Conservation (phyloP, 2,113 vertebrate species). For the Pluvianellus socialis region DNA sequence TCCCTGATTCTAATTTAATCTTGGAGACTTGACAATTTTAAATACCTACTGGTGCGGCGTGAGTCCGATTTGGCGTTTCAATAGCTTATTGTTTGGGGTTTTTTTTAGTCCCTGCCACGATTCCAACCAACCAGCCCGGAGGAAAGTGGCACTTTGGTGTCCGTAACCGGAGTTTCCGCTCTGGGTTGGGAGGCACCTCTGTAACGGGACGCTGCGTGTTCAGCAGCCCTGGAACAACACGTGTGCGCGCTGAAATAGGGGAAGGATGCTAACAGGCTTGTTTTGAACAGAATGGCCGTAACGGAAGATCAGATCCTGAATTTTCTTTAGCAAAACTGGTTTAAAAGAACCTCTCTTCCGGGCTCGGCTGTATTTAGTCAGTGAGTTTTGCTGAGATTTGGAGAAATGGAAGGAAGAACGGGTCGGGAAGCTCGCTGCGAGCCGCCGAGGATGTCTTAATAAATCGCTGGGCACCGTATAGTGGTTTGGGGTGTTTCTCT, state of each 20-base stretch:
- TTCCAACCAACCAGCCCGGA: background rate
- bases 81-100: background rate
- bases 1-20: background rate
- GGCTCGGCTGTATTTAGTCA: background rate
- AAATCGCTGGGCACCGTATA: background rate
- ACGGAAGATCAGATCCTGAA: accelerated
- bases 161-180: background rate
- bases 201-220: background rate
- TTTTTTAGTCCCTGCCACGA: background rate
- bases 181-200: background rate
- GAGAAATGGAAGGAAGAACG: accelerated
- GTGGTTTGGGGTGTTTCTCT: background rate
- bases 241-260: background rate
- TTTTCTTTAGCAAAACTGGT: background rate
- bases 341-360: background rate
- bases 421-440: background rate
- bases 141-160: background rate
- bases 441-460: background rate
- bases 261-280: background rate
- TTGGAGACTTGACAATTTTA: background rate
- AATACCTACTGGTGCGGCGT: background rate
- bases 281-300: background rate
- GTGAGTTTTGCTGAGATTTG: background rate
- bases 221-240: background rate
- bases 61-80: background rate